Conservation (phyloP, 2,797 vertebrate genomes). For the Trachurus trachurus region DNA sequence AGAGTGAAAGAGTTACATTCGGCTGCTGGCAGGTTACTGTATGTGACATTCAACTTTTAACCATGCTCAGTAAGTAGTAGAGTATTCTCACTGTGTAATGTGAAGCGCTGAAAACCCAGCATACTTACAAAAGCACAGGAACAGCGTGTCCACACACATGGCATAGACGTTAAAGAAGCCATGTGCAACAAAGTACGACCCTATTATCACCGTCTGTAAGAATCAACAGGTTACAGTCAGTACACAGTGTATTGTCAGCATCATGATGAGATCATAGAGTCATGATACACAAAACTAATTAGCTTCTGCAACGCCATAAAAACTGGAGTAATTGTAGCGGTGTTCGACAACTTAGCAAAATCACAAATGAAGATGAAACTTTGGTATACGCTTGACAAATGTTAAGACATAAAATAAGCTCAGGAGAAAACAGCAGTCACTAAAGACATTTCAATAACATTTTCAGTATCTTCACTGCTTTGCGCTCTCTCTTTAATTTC, state of each 20-base stretch:
- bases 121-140: conserved; percentile 99
- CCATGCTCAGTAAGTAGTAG: neutral
- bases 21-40: conserved; percentile 1
- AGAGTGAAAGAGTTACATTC: conserved; percentile 18
- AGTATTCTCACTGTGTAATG: neutral
- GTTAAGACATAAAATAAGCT: neutral
- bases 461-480: neutral
- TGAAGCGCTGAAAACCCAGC: neutral
- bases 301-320: conserved; percentile 1
- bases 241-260: neutral
- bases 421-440: neutral
- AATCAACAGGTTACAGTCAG: conserved; percentile 40
- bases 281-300: conserved; percentile 8
- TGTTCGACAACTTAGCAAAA: neutral
- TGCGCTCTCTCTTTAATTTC: neutral
- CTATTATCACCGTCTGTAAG: conserved; percentile 92
- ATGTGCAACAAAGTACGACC: conserved; percentile 95
- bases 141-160: conserved; percentile 98
- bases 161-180: conserved; percentile 97
- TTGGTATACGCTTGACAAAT: neutral
- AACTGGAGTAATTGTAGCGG: neutral
- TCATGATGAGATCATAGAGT: neutral
- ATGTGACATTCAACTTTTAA: conserved; percentile 7
- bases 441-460: neutral
- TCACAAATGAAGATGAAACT: neutral